Percentiles rank a stretch among this genome's conserved stretches.
Conservation (phyloP, 2,113 vertebrate species). For the Aegotheles bennettii region DNA sequence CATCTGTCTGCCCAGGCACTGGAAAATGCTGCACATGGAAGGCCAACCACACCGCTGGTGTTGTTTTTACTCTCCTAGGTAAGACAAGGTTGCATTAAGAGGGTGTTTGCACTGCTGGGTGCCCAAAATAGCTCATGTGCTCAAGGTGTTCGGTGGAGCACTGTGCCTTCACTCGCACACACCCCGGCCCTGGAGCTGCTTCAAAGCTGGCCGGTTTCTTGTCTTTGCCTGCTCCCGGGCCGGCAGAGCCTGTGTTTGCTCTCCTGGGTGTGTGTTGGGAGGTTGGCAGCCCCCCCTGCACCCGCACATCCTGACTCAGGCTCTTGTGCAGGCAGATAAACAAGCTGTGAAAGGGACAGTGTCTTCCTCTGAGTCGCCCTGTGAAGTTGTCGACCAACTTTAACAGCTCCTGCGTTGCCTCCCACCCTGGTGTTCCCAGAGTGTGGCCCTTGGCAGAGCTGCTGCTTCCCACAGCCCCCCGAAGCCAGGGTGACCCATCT, state of each 20-base stretch:
- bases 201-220: not conserved
- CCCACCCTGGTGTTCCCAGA: not conserved
- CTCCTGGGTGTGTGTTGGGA: conserved; percentile 19
- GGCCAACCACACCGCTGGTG: not conserved
- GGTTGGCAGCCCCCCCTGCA: not conserved
- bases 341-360: not conserved
- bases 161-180: not conserved
- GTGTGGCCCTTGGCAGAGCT: not conserved
- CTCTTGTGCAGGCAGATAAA: conserved; percentile 14
- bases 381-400: not conserved
- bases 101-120: not conserved
- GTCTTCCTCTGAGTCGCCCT: not conserved
- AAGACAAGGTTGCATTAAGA: conserved; percentile 36
- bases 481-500: accelerated
- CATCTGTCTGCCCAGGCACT: not conserved
- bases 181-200: not conserved
- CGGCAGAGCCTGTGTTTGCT: conserved; percentile 24
- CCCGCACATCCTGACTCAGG: not conserved
- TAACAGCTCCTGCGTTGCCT: not conserved
- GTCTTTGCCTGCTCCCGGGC: not conserved
- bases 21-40: not conserved
- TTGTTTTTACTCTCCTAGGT: not conserved
- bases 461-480: not conserved
- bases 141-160: not conserved
- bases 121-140: conserved; percentile 36